These are phyloP conservation scores for Drosophila leonis DNA, from an alignment of 2,888 invertebrate species.

Conservation along the genomic window DNA sequence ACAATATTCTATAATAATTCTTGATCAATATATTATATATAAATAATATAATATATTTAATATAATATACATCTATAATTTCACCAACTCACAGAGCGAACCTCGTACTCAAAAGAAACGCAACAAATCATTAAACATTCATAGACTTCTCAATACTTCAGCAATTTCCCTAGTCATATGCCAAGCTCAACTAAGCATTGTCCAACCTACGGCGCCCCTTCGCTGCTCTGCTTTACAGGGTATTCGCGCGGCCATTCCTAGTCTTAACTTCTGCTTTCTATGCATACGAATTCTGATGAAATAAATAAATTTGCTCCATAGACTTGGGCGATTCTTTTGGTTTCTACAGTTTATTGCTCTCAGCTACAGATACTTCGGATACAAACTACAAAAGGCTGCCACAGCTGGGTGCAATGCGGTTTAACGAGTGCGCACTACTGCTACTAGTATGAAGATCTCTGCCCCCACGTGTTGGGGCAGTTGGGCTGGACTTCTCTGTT, in stretches of 20 bases:
- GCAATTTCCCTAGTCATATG: background rate
- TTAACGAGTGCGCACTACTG: constrained; percentile 66
- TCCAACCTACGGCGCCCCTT: background rate
- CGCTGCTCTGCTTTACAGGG: background rate
- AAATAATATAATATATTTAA: background rate
- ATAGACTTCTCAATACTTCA: background rate
- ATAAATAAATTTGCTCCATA: constrained; percentile 24
- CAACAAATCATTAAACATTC: constrained; percentile 35
- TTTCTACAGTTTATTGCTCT: constrained; percentile 61
- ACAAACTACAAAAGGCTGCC: constrained; percentile 41
- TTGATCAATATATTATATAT: too few species aligned
- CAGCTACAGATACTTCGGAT: constrained; percentile 18
- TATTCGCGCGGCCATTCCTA: background rate
- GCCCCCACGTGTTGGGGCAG: background rate
- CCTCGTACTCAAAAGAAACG: constrained; percentile 25
- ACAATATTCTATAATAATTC: background rate
- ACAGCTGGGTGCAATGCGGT: constrained; percentile 57
- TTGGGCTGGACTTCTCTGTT: background rate
- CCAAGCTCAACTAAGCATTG: background rate
- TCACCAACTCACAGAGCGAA: constrained; percentile 2
- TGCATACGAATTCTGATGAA: constrained; percentile 26
- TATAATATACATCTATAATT: background rate
- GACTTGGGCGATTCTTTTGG: background rate
- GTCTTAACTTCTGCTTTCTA: constrained; percentile 26
- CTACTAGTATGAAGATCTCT: constrained; percentile 12